Evolutionary conservation across 2,797 vertebrate species (phyloP), one percentile per base, ranked within the genome.

Genomic region (Chelonia mydas): DNA sequence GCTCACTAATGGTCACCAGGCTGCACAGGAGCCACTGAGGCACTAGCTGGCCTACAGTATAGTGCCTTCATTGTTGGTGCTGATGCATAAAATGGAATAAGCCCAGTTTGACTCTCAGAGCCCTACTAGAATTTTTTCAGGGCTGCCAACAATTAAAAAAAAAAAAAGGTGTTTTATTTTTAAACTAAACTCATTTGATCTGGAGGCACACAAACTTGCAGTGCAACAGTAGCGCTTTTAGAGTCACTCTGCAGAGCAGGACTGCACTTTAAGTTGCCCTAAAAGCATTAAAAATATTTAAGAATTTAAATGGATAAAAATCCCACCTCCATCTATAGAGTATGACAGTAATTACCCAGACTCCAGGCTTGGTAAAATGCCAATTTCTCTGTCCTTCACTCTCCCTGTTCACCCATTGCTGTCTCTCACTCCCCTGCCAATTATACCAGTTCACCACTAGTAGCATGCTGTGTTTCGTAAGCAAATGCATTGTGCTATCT

Each of bases 371-470:
- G 59, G 27, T 31, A 59, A 41, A 54, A 88, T 4, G 0, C 41
- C 57, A 41, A 79, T 51, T 77, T 2, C 21, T 7, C 5, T 11
- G 7, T 33, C 54, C 28, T 72, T 41, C 80, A n/a, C 37, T 27
- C 16, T 57, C 15, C 23, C 27, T 76, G 23, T 55, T 76, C 53
- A 37, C 53, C 47, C n/a, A 57, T 19, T 51, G 33, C 55, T 51
- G n/a, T 37, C 47, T 49, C n/a, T 50, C 3, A 88, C 25, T 59
- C 10, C 84, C 50, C 50, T 45, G 17, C 3, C 25, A 25, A 47
- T 57, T 50, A 53, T 31, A 50, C 49, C 61, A 31, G 28, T 3
- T 5, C 0, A 0, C 1, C 21, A 12, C 12, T 0, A 0, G n/a
- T 3, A 78, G 76, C n/a, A n/a, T 88, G 81, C 65, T 3, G 1